Evolutionary conservation across 2,888 invertebrate species (phyloP), one percentile per base, ranked within the genome.

Genomic region (Catocala nupta): DNA sequence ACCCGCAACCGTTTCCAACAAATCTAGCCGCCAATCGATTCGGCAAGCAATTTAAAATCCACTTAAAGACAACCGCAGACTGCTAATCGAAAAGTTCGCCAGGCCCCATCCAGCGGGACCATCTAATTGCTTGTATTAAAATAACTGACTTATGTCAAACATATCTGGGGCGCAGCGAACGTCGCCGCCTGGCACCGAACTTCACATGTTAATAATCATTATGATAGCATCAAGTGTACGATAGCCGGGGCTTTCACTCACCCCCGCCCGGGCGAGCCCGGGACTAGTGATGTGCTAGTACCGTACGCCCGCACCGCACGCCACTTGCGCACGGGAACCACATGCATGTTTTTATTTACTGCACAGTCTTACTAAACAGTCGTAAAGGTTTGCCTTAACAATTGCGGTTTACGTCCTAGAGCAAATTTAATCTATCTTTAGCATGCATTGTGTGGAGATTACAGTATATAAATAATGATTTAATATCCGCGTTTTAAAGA

Each of bases 201-300:
- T 88, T 90, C 91, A 93, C 94, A 93, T 93, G 93, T 94, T 93
- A 93, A 93, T 94, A 93, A 93, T 93, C 93, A 92, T 93, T 92
- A 91, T 93, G 93, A 93, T 94, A 93, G 87, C 89, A 93, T 93
- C 93, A 92, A 93, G 92, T 92, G 89, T 91, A 90, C 93, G 92
- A 91, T 91, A 90, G 91, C 89, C 87, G 80, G 79, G 84, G 78
- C 84, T 84, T 82, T 80, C 67, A 84, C 87, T 83, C 85, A 75
- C 81, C 78, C 80, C 73, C 77, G 55, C 55, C 50, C 60, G 60
- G 12, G 44, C 55, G n/a, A 58, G 52, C 63, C 57, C 16, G 70
- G 63, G 36, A 58, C 52, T 71, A 75, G 75, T 77, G 75, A 25
- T 75, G 63, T 45, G 44, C 33, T 13, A 1, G n/a, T n/a, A n/a